These are phyloP conservation scores for Euthynnus affinis DNA, from an alignment of 2,797 vertebrate species.

Conservation along the genomic window DNA sequence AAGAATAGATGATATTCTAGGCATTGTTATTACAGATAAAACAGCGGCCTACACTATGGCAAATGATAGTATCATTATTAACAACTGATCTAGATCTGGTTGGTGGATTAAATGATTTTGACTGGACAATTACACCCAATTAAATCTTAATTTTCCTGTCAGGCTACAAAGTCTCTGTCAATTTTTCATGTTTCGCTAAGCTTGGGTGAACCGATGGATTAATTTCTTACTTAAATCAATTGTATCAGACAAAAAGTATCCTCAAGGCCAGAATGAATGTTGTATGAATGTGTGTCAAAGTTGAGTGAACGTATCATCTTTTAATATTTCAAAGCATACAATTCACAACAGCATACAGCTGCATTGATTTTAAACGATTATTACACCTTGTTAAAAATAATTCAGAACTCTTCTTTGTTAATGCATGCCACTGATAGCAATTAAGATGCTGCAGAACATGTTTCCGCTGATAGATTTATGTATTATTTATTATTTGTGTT, in stretches of 20 bases:
- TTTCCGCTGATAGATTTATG: neutral
- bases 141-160: constrained; percentile 70
- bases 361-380: constrained; percentile 9
- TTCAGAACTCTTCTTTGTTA: neutral
- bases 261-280: constrained; percentile 67
- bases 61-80: constrained; percentile 12
- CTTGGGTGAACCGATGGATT: constrained; percentile 48
- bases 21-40: constrained; percentile 1
- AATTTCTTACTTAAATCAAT: constrained; percentile 70
- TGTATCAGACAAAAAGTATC: constrained; percentile 66
- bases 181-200: constrained; percentile 66
- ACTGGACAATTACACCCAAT: constrained; percentile 70
- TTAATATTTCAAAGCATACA: constrained; percentile 49
- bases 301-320: constrained; percentile 52
- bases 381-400: constrained; percentile 18
- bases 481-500: neutral
- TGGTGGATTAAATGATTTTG: constrained; percentile 57
- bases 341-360: constrained; percentile 10
- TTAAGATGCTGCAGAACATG: neutral
- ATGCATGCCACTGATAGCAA: constrained; percentile 3
- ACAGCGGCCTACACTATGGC: neutral
- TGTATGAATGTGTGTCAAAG: constrained; percentile 45
- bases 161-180: constrained; percentile 47
- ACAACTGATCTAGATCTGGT: constrained; percentile 26
- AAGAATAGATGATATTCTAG: neutral